These are phyloP conservation scores for Sardinella longiceps DNA, from an alignment of 2,797 vertebrate species.

Conservation along the genomic window DNA sequence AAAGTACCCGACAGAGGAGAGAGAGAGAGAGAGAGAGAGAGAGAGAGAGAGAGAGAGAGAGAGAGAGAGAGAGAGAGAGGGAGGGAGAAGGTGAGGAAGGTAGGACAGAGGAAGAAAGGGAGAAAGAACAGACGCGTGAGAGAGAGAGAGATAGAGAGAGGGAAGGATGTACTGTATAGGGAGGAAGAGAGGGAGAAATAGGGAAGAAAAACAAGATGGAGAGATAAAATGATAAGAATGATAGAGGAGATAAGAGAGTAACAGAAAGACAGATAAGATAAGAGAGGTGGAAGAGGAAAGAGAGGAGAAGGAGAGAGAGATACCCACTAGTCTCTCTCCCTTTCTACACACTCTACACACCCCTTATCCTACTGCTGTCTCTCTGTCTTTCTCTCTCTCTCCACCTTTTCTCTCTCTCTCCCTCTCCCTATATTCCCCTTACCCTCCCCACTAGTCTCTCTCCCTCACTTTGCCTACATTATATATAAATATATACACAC, in stretches of 20 bases:
- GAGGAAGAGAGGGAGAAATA: background rate
- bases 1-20: constrained; percentile 48
- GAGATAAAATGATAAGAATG: background rate
- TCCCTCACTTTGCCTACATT: background rate
- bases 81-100: background rate
- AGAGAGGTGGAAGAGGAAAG: background rate
- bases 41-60: constrained; percentile 1
- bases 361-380: background rate
- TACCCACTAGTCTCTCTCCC: background rate
- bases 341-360: background rate
- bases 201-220: background rate
- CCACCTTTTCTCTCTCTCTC: background rate
- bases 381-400: background rate
- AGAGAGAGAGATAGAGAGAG: too few species aligned
- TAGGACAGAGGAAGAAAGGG: background rate
- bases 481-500: too few species aligned
- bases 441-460: background rate
- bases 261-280: background rate
- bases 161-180: background rate
- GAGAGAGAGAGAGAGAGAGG: background rate
- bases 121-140: too few species aligned
- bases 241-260: background rate
- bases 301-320: background rate
- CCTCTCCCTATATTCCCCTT: background rate
- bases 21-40: background rate